These are phyloP conservation scores for Synanthedon formicaeformis DNA, from an alignment of 2,888 invertebrate genomes.

Conservation along the genomic window DNA sequence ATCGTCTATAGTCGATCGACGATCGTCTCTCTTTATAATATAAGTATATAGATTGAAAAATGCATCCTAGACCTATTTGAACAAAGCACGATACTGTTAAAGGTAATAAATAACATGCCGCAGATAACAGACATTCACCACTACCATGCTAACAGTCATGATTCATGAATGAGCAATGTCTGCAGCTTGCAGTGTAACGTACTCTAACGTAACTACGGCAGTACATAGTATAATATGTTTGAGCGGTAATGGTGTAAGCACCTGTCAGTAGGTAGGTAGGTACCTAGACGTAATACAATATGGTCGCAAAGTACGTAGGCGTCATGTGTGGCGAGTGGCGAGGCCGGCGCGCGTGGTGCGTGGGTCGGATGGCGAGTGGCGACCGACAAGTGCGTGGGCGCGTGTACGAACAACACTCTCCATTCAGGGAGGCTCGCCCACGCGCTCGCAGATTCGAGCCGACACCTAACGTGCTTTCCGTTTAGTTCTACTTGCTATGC, in stretches of 20 bases:
- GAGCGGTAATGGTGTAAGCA: background rate
- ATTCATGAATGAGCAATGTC: too few species aligned
- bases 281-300: background rate
- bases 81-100: too few species aligned
- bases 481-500: slow-evolving; percentile 20
- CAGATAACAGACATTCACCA: too few species aligned
- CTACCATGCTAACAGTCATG: too few species aligned
- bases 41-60: too few species aligned
- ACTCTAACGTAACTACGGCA: too few species aligned
- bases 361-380: background rate
- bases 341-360: background rate
- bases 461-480: slow-evolving; percentile 12
- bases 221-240: too few species aligned
- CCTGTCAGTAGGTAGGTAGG: background rate
- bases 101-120: too few species aligned
- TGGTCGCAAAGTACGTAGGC: slow-evolving; percentile 2
- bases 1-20: too few species aligned
- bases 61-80: too few species aligned
- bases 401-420: slow-evolving; percentile 38
- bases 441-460: slow-evolving; percentile 26
- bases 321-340: background rate
- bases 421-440: slow-evolving; percentile 55
- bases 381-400: slow-evolving; percentile 10
- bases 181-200: too few species aligned
- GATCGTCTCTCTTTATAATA: too few species aligned